Percentiles rank a stretch among this genome's conserved stretches.
Conservation (phyloP, 2,113 vertebrate species). For the Dendropsophus ebraccatus region DNA sequence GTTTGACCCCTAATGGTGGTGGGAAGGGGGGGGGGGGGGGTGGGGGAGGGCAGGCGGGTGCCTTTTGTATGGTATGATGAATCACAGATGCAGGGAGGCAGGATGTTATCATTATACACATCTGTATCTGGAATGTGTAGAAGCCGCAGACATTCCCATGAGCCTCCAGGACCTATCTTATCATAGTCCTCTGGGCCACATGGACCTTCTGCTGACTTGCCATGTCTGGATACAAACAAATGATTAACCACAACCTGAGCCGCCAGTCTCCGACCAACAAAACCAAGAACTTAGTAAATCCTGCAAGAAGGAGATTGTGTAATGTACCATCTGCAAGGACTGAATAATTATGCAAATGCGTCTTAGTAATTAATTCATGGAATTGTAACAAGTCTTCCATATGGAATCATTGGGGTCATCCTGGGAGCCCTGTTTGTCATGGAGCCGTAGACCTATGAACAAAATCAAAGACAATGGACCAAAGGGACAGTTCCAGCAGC, state of each 20-base stretch:
- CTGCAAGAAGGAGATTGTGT: not conserved
- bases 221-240: not conserved
- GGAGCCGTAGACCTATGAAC: not conserved
- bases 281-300: not conserved
- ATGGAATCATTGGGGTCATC: not conserved
- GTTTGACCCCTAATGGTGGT: conserved; percentile 11
- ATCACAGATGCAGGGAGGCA: conserved; percentile 39
- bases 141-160: not conserved
- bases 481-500: not conserved
- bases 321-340: not conserved
- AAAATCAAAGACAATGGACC: not conserved
- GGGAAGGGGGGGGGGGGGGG: conserved; percentile 2
- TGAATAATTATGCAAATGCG: not conserved
- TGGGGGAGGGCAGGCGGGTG: no score
- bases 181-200: conserved; percentile 8
- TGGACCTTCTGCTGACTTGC: not conserved
- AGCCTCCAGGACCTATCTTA: not conserved
- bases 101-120: conserved; percentile 52
- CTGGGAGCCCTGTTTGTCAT: not conserved
- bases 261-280: not conserved
- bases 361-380: not conserved
- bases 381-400: not conserved
- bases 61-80: conserved; percentile 29
- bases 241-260: not conserved
- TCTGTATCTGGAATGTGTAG: conserved; percentile 31